Evolutionary conservation across 2,888 invertebrate genomes (phyloP).

Genomic region (Amiota minor): DNA sequence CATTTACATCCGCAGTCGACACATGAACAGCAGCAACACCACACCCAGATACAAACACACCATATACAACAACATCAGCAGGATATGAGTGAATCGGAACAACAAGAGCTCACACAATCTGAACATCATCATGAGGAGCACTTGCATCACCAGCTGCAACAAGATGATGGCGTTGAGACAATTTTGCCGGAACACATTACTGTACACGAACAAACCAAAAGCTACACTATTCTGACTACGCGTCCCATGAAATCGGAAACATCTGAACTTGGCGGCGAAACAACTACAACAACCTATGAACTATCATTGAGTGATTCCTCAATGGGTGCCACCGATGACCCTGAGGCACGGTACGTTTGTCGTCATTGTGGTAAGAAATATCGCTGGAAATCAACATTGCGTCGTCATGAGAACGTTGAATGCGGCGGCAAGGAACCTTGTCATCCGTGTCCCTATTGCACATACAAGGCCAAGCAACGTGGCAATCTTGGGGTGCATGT

Average conservation of each 20-base stretch:
- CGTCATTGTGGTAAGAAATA: slow-evolving; percentile 89
- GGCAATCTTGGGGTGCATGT: slow-evolving; percentile 88
- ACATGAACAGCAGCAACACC: slow-evolving; percentile 62
- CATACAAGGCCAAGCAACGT: slow-evolving; percentile 85
- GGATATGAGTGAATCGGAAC: slow-evolving; percentile 36
- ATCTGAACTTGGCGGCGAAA: slow-evolving; percentile 58
- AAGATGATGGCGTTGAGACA: slow-evolving; percentile 64
- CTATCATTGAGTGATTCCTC: slow-evolving; percentile 71
- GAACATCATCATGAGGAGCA: slow-evolving; percentile 58
- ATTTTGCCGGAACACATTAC: slow-evolving; percentile 64
- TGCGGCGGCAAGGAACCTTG: slow-evolving; percentile 88
- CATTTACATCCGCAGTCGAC: slow-evolving; percentile 51
- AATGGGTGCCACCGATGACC: slow-evolving; percentile 73
- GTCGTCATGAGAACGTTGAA: slow-evolving; percentile 87
- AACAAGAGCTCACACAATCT: slow-evolving; percentile 40
- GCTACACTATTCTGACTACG: slow-evolving; percentile 72
- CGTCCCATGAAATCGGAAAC: slow-evolving; percentile 71
- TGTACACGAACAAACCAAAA: slow-evolving; percentile 70
- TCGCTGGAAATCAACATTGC: slow-evolving; percentile 88
- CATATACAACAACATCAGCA: slow-evolving; percentile 48
- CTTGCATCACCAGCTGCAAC: slow-evolving; percentile 62
- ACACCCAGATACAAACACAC: slow-evolving; percentile 52
- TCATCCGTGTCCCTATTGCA: slow-evolving; percentile 86
- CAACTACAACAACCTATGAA: slow-evolving; percentile 70
- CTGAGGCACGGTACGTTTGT: slow-evolving; percentile 81